Evolutionary conservation across 2,113 vertebrate genomes (phyloP).

Genomic region (Dissostichus mawsoni): DNA sequence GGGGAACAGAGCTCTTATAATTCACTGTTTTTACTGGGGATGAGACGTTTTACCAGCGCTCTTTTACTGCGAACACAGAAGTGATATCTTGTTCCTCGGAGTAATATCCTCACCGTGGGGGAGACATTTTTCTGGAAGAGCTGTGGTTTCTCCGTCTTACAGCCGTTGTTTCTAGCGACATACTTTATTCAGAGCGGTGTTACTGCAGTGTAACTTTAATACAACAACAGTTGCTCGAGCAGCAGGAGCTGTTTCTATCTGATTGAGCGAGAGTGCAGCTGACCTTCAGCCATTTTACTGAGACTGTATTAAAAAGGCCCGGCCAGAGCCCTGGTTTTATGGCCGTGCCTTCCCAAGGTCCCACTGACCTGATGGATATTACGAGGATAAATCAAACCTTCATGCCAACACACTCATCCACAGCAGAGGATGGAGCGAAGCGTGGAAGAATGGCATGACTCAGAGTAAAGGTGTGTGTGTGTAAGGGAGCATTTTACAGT

Average conservation of each 20-base stretch:
- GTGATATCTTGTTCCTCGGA: slow-evolving; percentile 40
- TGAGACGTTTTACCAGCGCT: slow-evolving; percentile 28
- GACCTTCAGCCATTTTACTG: slow-evolving; percentile 80
- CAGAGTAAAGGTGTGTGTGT: not conserved
- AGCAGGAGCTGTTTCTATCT: slow-evolving; percentile 66
- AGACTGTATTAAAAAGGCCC: slow-evolving; percentile 80
- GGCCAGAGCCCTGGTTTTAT: slow-evolving; percentile 74
- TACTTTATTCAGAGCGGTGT: slow-evolving; percentile 53
- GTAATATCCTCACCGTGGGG: slow-evolving; percentile 45
- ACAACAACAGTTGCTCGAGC: slow-evolving; percentile 58
- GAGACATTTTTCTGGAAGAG: slow-evolving; percentile 44
- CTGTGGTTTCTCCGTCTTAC: slow-evolving; percentile 16
- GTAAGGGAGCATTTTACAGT: not conserved
- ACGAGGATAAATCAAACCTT: slow-evolving; percentile 82
- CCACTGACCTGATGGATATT: slow-evolving; percentile 79
- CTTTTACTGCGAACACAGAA: slow-evolving; percentile 15
- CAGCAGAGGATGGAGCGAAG: slow-evolving; percentile 58
- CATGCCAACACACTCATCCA: slow-evolving; percentile 67
- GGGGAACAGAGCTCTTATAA: slow-evolving; percentile 11
- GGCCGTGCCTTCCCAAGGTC: slow-evolving; percentile 75
- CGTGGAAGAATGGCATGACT: slow-evolving; percentile 50
- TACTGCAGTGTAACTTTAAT: slow-evolving; percentile 55
- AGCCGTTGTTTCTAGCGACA: slow-evolving; percentile 42
- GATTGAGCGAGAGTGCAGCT: slow-evolving; percentile 73
- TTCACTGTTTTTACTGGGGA: not conserved